Evolutionary conservation across 2,888 invertebrate genomes (phyloP), one percentile per base, ranked within the genome.

Genomic region (Drosophila multiciliata): DNA sequence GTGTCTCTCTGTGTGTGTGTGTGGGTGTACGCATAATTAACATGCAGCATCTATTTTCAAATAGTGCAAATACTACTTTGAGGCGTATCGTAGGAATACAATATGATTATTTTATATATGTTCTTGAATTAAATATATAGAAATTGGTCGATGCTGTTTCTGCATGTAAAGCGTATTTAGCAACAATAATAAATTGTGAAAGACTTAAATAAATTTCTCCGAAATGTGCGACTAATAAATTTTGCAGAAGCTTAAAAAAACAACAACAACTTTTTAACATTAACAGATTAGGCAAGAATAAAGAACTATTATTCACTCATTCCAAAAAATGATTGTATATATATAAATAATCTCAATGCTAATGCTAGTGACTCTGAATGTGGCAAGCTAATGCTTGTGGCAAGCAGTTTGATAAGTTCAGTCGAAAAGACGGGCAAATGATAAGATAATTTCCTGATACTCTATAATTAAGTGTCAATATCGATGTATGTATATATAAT

Each of bases 11-110:
- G 12, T 7, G 9, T 42, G n/a, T 36, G 40, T 23, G 36, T 33
- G n/a, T 15, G 23, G 17, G 23, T 38, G 12, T 57, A 52, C 20
- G 4, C 32, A 15, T 36, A 33, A 60, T 78, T 70, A 57, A 50
- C 45, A 68, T 50, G 64, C 45, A 35, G 55, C 57, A 58, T 48
- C 75, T 78, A 78, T 79, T 75, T 75, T 79, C 33, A 68, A 53
- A 75, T 42, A 38, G 38, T 45, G 48, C 35, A 67, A 61, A 68
- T 68, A 79, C 59, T 58, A 59, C 55, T 64, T 58, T 38, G 50
- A 40, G 49, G 49, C 40, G 50, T 42, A 32, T 20, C 52, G 29
- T 42, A 29, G 33, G 32, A 26, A 15, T 23, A 55, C 23, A 32
- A 35, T 53, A 20, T 42, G 15, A 20, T 45, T 23, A 12, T n/a